Conservation (phyloP, 2,888 invertebrate genomes). For the Caenorhabditis drosophilae region DNA sequence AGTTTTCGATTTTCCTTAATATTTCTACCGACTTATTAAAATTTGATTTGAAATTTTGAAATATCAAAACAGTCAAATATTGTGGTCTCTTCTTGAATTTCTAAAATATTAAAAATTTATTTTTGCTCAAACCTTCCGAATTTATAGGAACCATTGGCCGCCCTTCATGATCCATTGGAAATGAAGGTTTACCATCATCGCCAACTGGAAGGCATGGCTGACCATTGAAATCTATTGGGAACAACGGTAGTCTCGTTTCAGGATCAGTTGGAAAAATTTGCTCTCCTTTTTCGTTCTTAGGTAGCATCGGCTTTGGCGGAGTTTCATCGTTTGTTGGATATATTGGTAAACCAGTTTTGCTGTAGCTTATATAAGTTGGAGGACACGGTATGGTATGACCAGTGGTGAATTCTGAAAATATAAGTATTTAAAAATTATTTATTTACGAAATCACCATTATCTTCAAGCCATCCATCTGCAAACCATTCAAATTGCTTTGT, state of each 20-base stretch:
- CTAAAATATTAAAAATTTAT: no score
- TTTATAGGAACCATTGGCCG: slow-evolving; percentile 25
- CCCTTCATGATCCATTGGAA: slow-evolving; percentile 16
- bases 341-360: slow-evolving; percentile 14
- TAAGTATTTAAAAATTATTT: slow-evolving; percentile 1
- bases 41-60: no score
- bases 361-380: slow-evolving; percentile 23
- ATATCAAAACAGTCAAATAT: no score
- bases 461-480: slow-evolving; percentile 28
- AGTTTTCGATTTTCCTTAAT: not conserved
- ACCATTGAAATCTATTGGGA: slow-evolving; percentile 29
- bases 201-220: slow-evolving; percentile 21
- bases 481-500: slow-evolving; percentile 27
- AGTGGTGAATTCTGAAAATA: slow-evolving; percentile 18
- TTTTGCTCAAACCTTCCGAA: slow-evolving; percentile 22
- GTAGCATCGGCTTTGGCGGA: slow-evolving; percentile 16
- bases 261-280: slow-evolving; percentile 30
- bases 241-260: slow-evolving; percentile 13
- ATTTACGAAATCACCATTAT: slow-evolving; percentile 15
- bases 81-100: no score
- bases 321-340: slow-evolving; percentile 27
- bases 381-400: slow-evolving; percentile 17
- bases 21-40: slow-evolving; percentile 18
- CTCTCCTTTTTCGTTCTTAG: slow-evolving; percentile 21
- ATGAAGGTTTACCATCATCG: slow-evolving; percentile 22